These are phyloP conservation scores for Meriones unguiculatus DNA, from an alignment of 2,113 vertebrate species.

Conservation along the genomic window DNA sequence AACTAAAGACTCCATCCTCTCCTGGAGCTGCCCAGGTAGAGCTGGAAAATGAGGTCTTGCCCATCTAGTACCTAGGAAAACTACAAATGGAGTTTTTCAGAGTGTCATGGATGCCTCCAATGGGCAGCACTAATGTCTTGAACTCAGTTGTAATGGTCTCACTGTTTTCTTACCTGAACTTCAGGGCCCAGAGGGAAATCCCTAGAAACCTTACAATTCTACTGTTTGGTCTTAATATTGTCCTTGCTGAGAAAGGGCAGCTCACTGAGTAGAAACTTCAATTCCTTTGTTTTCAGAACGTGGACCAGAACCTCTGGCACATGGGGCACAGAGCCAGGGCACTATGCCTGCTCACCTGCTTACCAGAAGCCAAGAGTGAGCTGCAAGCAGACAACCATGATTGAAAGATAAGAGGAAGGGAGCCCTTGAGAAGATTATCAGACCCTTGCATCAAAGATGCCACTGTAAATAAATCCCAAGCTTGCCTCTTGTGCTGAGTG, in stretches of 20 bases:
- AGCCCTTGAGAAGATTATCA: not conserved
- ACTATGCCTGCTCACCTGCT: not conserved
- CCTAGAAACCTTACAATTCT: not conserved
- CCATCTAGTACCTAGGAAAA: no score
- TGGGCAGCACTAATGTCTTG: not conserved
- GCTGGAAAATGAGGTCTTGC: not conserved
- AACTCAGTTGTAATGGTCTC: not conserved
- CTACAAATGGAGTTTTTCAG: not conserved
- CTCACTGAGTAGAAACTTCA: not conserved
- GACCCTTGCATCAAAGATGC: not conserved
- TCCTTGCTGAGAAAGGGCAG: not conserved
- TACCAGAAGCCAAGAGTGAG: not conserved
- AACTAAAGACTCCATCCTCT: not conserved
- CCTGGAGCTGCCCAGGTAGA: not conserved
- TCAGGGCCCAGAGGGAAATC: not conserved
- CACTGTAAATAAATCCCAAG: not conserved
- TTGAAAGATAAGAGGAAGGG: not conserved
- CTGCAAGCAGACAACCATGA: not conserved
- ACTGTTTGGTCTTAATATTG: not conserved
- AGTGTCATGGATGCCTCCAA: not conserved
- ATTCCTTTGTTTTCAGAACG: not conserved
- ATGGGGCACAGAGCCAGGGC: not conserved
- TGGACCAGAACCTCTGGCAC: not conserved
- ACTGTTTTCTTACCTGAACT: not conserved
- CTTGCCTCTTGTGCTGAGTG: not conserved